A percentile compares a stretch with the other conserved stretches of the same genome.
These are phyloP conservation scores for Timandra comae DNA, from an alignment of 2,888 invertebrate genomes.

Conservation along the genomic window DNA sequence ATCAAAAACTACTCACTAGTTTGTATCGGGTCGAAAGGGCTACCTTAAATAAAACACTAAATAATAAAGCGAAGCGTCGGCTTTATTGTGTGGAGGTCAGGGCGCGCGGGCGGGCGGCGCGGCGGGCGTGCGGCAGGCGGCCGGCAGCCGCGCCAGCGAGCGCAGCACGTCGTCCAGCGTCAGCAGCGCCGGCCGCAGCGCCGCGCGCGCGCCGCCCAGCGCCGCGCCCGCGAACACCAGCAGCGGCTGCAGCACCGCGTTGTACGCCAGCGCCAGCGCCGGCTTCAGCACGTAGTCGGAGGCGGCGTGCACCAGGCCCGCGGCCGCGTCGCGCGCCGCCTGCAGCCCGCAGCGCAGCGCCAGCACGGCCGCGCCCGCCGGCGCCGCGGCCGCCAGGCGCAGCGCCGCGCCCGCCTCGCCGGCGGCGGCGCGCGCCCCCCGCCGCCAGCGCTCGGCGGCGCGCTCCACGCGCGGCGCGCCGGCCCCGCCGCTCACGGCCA, in stretches of 20 bases:
- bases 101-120: too few species aligned
- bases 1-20: too few species aligned
- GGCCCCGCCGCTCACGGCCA: constrained; percentile 23
- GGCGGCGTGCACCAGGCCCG: constrained; percentile 31
- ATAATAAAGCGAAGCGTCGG: too few species aligned
- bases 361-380: constrained; percentile 78
- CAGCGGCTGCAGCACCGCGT: constrained; percentile 81
- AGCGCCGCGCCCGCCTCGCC: constrained; percentile 43
- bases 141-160: constrained; percentile 33
- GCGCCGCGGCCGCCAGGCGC: constrained; percentile 76
- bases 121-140: constrained; percentile 27
- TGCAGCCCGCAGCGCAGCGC: constrained; percentile 54
- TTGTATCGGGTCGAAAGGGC: too few species aligned
- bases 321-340: constrained; percentile 28
- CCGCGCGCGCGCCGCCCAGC: constrained; percentile 60
- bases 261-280: constrained; percentile 80
- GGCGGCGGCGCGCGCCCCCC: constrained; percentile 21
- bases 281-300: constrained; percentile 84
- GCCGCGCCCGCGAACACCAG: constrained; percentile 81
- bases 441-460: constrained; percentile 23
- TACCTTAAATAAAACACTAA: too few species aligned
- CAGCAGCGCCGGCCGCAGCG: constrained; percentile 34
- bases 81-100: too few species aligned
- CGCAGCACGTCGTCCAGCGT: constrained; percentile 33
- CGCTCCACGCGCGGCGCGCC: constrained; percentile 17